Evolutionary conservation across 2,797 vertebrate species (phyloP), one percentile per base, ranked within the genome.

Genomic region (Trachops cirrhosus): DNA sequence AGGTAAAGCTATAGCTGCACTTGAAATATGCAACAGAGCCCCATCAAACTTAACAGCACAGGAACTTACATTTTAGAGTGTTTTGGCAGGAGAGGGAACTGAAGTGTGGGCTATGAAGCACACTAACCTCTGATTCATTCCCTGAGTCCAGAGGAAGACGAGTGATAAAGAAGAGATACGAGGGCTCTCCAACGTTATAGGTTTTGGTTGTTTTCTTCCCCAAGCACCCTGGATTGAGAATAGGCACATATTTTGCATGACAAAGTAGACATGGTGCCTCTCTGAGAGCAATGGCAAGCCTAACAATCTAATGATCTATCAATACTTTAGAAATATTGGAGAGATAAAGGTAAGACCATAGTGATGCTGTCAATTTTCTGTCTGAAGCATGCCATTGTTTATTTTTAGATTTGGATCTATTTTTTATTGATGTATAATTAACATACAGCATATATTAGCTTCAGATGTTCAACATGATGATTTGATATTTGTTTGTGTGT

Each of bases 1-100:
- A 79, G 79, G 78, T 77, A 79, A 96, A 86, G 37, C 82, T 80
- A 6, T 67, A 48, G 32, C 71, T 44, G 21, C 54, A 85, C 77
- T 88, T 95, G 91, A 93, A 95, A 91, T 84, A 91, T 91, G 78
- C 86, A 96, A 50, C 44, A 16, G 68, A 82, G 86, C 85, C 83
- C 91, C 93, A 89, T 94, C 92, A 93, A 93, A 89, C 52, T 89
- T 80, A 97, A 95, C 75, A 93, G 59, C 92, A 82, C 0, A 10
- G 57, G 73, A 93, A 86, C 77, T 96, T 68, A 52, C 5, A 75
- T 64, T 91, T 94, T n/a, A 91, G 79, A 92, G 59, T 57, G 59
- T 94, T 95, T 50, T 94, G 71, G 34, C 79, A 78, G 78, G 86
- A 96, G 18, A 88, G 59, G 83, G 82, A 90, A 77, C 59, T 89